A percentile compares a stretch with the other conserved stretches of the same genome.
Conservation (phyloP, 2,797 vertebrate species). For the Nannoperca obscura region DNA sequence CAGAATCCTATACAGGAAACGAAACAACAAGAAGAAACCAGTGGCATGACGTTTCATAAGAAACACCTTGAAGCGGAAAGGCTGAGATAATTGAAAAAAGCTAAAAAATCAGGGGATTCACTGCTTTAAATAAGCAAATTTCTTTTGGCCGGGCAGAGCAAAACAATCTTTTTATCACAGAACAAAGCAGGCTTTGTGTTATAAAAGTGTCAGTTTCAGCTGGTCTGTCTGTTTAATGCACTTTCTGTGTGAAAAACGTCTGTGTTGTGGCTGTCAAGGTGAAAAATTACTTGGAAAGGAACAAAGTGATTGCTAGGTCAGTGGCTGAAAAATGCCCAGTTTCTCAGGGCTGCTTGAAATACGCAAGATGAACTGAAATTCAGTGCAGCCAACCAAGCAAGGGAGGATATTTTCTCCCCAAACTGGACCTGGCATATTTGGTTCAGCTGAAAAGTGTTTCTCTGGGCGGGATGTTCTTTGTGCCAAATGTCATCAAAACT, state of each 20-base stretch:
- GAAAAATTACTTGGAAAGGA: conserved; percentile 64
- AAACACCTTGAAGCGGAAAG: conserved; percentile 11
- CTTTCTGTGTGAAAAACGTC: conserved; percentile 41
- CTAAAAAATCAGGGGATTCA: background rate
- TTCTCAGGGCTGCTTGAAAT: conserved; percentile 44
- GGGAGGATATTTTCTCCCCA: conserved; percentile 59
- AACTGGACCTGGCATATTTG: conserved; percentile 76
- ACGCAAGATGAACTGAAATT: conserved; percentile 39
- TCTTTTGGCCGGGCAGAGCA: background rate
- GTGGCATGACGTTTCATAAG: background rate
- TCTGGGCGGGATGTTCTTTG: conserved; percentile 53
- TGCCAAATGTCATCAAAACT: conserved; percentile 69
- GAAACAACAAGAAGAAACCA: conserved; percentile 7
- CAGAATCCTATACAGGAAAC: background rate
- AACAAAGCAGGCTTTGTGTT: conserved; percentile 37
- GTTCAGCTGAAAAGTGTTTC: conserved; percentile 68
- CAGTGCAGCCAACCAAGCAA: conserved; percentile 46
- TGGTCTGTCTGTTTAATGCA: conserved; percentile 44
- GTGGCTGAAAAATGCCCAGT: conserved; percentile 53
- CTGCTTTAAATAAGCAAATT: conserved; percentile 32
- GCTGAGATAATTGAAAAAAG: conserved; percentile 5
- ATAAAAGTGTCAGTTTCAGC: conserved; percentile 33
- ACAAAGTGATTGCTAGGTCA: conserved; percentile 66
- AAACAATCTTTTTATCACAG: conserved; percentile 26
- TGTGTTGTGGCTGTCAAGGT: conserved; percentile 57